phyloP scores from a whole-genome alignment of 2,113 vertebrate species.

The Baryphthengus martii region DNA sequence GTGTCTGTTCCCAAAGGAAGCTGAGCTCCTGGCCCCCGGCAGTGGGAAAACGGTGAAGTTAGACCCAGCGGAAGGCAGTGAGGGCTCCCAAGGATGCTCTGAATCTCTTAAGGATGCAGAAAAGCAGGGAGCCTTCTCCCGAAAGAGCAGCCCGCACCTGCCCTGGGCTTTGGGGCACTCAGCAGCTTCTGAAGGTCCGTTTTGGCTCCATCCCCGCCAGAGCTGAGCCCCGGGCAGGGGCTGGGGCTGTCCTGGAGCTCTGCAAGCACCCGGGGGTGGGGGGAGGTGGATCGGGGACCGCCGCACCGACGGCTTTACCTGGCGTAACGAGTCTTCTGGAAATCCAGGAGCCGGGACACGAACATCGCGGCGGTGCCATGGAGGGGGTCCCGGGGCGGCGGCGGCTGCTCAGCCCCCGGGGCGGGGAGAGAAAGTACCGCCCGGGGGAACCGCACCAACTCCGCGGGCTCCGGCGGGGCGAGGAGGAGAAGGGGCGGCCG shows the following conservation, averaged over 20 bases:
- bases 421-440: not conserved
- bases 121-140: not conserved
- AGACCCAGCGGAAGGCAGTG: not conserved
- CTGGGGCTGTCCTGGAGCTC: not conserved
- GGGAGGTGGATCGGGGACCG: not conserved
- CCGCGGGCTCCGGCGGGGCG: not conserved
- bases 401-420: not conserved
- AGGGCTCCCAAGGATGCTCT: not conserved
- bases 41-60: not conserved
- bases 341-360: conserved; percentile 79
- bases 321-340: conserved; percentile 87
- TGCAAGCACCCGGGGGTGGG: not conserved
- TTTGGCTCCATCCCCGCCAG: not conserved
- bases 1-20: not conserved
- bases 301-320: conserved; percentile 74
- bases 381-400: not conserved
- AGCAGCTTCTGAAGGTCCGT: not conserved
- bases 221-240: not conserved
- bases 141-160: not conserved
- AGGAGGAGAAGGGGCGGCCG: not conserved
- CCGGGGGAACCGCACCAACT: not conserved
- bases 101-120: not conserved
- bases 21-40: not conserved
- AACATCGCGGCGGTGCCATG: conserved; percentile 74
- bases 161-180: not conserved